phyloP scores from a whole-genome alignment of 2,888 invertebrate species.

The Cephalotes varians region DNA sequence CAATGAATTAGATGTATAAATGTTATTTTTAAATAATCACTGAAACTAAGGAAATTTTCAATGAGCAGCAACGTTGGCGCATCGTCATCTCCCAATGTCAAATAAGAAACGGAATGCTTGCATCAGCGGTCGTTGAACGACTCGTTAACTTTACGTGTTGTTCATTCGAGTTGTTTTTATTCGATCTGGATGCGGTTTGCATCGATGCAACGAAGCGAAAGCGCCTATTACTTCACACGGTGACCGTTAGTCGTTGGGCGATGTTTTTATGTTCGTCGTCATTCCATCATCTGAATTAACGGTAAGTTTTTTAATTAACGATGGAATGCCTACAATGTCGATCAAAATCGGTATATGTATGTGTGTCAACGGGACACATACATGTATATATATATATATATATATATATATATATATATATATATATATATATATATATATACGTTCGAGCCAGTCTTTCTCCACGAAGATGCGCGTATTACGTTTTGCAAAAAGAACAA shows the following conservation, averaged over 20 bases:
- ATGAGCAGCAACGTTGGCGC: neutral
- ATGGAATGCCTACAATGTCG: neutral
- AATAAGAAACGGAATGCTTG: neutral
- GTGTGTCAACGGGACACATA: no score
- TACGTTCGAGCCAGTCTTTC: neutral
- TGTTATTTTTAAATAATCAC: neutral
- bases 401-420: neutral
- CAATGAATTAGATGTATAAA: neutral
- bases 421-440: neutral
- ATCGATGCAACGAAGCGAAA: neutral
- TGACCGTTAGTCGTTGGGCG: neutral
- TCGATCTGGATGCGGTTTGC: slow-evolving; percentile 3
- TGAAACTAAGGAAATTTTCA: neutral
- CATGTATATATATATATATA: neutral
- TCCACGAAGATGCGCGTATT: neutral
- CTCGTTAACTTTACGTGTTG: neutral
- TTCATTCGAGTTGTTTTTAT: neutral
- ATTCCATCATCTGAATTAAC: slow-evolving; percentile 19
- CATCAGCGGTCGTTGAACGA: slow-evolving; percentile 9
- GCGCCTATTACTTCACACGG: neutral
- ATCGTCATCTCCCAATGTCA: neutral
- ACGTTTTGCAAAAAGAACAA: neutral
- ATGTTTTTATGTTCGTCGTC: neutral
- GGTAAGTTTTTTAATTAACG: slow-evolving; percentile 8
- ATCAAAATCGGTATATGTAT: neutral